These are phyloP conservation scores for Craseonycteris thonglongyai DNA, from an alignment of 2,113 vertebrate genomes.

Conservation along the genomic window DNA sequence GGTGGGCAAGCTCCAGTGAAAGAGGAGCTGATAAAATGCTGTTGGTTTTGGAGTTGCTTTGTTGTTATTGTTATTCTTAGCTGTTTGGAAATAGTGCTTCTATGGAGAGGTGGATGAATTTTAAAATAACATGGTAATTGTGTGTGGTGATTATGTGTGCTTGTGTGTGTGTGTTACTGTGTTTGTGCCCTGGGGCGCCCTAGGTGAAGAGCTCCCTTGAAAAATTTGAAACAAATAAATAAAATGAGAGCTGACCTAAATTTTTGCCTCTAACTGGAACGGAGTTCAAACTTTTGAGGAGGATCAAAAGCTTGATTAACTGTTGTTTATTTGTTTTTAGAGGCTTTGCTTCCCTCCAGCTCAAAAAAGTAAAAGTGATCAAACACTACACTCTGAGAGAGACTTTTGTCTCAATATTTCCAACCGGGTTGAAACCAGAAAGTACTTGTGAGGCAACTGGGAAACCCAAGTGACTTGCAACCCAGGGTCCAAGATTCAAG, in stretches of 20 bases:
- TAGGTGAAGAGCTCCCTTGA: constrained; percentile 67
- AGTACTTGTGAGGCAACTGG: constrained; percentile 69
- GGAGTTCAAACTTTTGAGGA: constrained; percentile 71
- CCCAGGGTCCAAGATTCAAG: constrained; percentile 59
- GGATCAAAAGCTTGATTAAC: constrained; percentile 76
- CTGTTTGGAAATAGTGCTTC: constrained; percentile 39
- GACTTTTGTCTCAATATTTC: constrained; percentile 76
- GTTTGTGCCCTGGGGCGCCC: constrained; percentile 55
- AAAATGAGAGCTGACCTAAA: constrained; percentile 71
- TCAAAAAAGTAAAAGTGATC: constrained; percentile 75
- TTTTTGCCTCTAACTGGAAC: constrained; percentile 71
- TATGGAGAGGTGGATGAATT: constrained; percentile 36
- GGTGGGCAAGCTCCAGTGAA: background rate
- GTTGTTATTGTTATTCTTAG: constrained; percentile 57
- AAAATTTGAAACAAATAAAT: constrained; percentile 73
- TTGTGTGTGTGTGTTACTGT: constrained; percentile 31
- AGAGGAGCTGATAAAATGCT: constrained; percentile 52
- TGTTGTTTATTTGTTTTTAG: constrained; percentile 74
- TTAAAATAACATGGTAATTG: constrained; percentile 54
- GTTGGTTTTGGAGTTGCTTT: constrained; percentile 42
- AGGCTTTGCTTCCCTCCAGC: constrained; percentile 70
- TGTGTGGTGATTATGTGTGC: constrained; percentile 35
- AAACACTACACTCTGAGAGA: constrained; percentile 72
- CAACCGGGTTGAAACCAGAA: constrained; percentile 73
- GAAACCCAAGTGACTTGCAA: constrained; percentile 58